A percentile compares a stretch with the other conserved stretches of the same genome.
phyloP scores from a whole-genome alignment of 2,113 vertebrate species.

The Marmota flaviventris region DNA sequence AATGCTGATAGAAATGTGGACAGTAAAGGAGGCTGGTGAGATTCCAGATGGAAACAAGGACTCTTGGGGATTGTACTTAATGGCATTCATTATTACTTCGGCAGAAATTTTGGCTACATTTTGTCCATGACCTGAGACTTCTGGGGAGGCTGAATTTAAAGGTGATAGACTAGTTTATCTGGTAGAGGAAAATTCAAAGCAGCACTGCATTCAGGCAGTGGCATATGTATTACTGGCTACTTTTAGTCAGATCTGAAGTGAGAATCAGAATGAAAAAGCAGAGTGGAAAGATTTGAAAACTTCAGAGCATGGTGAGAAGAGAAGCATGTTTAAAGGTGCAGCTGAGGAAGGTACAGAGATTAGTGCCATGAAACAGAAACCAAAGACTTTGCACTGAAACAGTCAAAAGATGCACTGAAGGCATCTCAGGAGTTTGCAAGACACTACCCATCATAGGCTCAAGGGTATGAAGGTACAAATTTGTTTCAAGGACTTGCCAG shows the following conservation, averaged over 20 bases:
- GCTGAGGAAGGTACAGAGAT: not conserved
- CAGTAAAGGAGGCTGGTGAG: not conserved
- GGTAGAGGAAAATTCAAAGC: not conserved
- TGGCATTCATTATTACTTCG: not conserved
- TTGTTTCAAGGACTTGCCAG: not conserved
- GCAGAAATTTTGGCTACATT: not conserved
- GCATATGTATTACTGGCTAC: not conserved
- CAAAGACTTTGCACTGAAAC: not conserved
- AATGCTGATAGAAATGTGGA: not conserved
- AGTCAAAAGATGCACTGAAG: not conserved
- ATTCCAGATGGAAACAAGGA: not conserved
- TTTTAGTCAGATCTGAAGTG: not conserved
- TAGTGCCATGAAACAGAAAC: not conserved
- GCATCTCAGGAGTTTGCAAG: not conserved
- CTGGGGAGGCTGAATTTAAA: not conserved
- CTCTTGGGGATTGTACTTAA: not conserved
- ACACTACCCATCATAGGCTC: not conserved
- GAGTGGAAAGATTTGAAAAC: not conserved
- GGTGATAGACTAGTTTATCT: not conserved
- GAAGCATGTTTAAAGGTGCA: not conserved
- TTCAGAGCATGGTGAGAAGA: not conserved
- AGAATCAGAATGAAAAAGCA: not conserved
- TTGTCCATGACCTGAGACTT: not conserved
- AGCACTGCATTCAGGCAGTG: not conserved
- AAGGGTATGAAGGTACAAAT: not conserved